Conservation (phyloP, 2,888 invertebrate genomes). For the Acrobasis repandana region DNA sequence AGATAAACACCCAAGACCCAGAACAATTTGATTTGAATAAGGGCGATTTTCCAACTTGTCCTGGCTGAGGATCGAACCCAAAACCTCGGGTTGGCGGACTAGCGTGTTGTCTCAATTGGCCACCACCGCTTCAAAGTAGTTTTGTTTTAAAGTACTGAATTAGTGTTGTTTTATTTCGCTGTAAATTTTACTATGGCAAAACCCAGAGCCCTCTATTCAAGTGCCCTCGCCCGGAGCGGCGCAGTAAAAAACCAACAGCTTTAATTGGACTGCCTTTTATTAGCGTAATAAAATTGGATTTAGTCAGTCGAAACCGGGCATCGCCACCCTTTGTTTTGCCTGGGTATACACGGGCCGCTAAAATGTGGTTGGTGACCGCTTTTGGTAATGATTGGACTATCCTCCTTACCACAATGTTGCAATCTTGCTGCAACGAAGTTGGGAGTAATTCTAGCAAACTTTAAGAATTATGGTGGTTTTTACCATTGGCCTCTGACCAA, state of each 20-base stretch:
- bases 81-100: too few species aligned
- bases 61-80: too few species aligned
- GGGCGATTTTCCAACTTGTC: too few species aligned
- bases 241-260: constrained; percentile 69
- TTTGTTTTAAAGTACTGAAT: too few species aligned
- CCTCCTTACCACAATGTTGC: not conserved
- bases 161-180: constrained; percentile 29
- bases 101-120: too few species aligned
- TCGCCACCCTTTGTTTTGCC: constrained; percentile 23
- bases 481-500: too few species aligned
- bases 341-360: constrained; percentile 27
- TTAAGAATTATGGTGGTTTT: too few species aligned
- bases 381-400: not conserved
- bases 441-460: too few species aligned
- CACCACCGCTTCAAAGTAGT: too few species aligned
- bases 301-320: constrained; percentile 56
- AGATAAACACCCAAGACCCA: too few species aligned
- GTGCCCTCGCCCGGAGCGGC: constrained; percentile 54
- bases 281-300: constrained; percentile 79
- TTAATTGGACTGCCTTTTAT: constrained; percentile 81
- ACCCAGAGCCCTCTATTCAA: constrained; percentile 47
- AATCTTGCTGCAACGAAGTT: not conserved
- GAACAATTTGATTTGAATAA: too few species aligned
- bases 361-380: constrained; percentile 8
- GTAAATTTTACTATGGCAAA: constrained; percentile 55